These are phyloP conservation scores for Euthynnus affinis DNA, from an alignment of 2,797 vertebrate genomes.

Conservation along the genomic window DNA sequence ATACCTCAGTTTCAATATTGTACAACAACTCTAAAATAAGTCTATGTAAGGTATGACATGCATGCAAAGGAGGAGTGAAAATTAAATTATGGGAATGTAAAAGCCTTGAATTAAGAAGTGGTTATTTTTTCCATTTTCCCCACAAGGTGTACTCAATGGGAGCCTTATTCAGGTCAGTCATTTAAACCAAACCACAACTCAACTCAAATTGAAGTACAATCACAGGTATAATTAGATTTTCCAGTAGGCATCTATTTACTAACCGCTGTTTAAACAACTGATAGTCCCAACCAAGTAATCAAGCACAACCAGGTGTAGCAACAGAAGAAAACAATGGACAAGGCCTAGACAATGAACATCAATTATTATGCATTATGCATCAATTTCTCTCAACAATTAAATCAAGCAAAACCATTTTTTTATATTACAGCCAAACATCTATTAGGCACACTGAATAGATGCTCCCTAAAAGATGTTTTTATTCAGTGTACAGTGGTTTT, in stretches of 20 bases:
- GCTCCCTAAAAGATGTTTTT: background rate
- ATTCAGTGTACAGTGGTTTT: background rate
- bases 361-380: conserved; percentile 8
- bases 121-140: conserved; percentile 11
- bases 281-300: too few relatives aligned
- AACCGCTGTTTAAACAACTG: too few relatives aligned
- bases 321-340: conserved; percentile 19
- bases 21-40: conserved; percentile 12
- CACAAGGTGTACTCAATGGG: background rate
- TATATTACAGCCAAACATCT: too few relatives aligned
- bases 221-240: too few relatives aligned
- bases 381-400: conserved; percentile 8
- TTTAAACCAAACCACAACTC: background rate
- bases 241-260: too few relatives aligned
- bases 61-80: conserved; percentile 26
- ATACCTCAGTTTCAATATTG: conserved; percentile 13
- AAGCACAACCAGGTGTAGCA: too few relatives aligned
- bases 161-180: background rate
- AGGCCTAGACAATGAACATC: conserved; percentile 11
- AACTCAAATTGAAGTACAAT: too few relatives aligned
- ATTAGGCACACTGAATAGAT: too few relatives aligned
- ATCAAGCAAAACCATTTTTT: background rate
- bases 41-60: background rate
- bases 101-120: background rate
- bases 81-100: conserved; percentile 8